These are phyloP conservation scores for Brotula barbata DNA, from an alignment of 2,797 vertebrate species.

Conservation along the genomic window DNA sequence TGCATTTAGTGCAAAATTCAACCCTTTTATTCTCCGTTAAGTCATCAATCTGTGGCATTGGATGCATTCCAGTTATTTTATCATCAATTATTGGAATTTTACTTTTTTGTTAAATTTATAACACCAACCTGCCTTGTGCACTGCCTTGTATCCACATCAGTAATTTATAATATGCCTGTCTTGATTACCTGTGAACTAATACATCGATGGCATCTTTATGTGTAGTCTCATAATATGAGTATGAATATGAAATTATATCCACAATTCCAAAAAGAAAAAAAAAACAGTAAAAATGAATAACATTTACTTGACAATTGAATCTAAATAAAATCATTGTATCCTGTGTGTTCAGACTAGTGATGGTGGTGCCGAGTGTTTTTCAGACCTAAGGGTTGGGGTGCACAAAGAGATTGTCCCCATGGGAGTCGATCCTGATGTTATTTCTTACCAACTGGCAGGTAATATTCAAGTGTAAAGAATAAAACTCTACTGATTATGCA, in stretches of 20 bases:
- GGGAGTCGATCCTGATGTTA: constrained; percentile 86
- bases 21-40: too few species aligned
- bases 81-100: background rate
- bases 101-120: background rate
- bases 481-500: background rate
- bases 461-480: background rate
- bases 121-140: too few species aligned
- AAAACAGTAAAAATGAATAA: too few species aligned
- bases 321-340: background rate
- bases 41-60: too few species aligned
- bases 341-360: constrained; percentile 82
- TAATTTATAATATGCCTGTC: too few species aligned
- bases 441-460: constrained; percentile 92
- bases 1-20: too few species aligned
- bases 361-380: constrained; percentile 89
- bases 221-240: background rate
- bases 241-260: too few species aligned
- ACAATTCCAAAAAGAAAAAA: too few species aligned
- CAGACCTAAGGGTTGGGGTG: constrained; percentile 87
- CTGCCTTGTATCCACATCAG: too few species aligned
- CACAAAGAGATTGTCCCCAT: constrained; percentile 96
- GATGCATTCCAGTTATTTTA: background rate
- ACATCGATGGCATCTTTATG: background rate
- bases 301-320: too few species aligned
- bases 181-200: background rate